phyloP scores from a whole-genome alignment of 2,113 vertebrate species.

The Brienomyrus longianalis region DNA sequence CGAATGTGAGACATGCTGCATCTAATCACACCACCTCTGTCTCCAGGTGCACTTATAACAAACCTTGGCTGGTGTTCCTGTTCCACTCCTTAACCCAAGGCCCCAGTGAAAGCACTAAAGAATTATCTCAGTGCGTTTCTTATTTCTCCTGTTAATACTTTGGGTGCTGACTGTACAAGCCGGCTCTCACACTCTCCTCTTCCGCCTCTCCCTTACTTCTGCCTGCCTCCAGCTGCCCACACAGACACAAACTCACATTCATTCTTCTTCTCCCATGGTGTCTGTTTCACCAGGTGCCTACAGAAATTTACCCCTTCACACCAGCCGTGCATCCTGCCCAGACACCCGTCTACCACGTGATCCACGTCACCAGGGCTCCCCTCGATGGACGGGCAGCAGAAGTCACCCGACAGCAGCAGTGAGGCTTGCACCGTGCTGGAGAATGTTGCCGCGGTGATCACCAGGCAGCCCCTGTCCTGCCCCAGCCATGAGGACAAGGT shows the following conservation, averaged over 20 bases:
- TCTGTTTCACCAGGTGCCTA: slow-evolving; percentile 70
- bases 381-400: slow-evolving; percentile 81
- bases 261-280: slow-evolving; percentile 14
- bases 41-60: background rate
- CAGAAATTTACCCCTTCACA: slow-evolving; percentile 92
- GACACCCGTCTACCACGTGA: slow-evolving; percentile 72
- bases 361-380: slow-evolving; percentile 73
- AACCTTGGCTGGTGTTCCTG: background rate
- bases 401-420: slow-evolving; percentile 72
- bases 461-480: slow-evolving; percentile 69
- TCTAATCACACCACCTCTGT: background rate
- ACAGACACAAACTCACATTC: background rate
- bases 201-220: background rate
- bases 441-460: slow-evolving; percentile 73
- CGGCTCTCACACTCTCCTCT: background rate
- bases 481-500: slow-evolving; percentile 78
- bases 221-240: background rate
- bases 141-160: background rate
- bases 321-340: slow-evolving; percentile 61
- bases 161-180: background rate
- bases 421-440: slow-evolving; percentile 81
- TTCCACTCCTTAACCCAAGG: background rate
- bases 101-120: background rate
- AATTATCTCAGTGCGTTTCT: background rate
- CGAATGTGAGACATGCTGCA: background rate